Evolutionary conservation across 2,888 invertebrate genomes (phyloP).

Genomic region (Strigamia maritima): DNA sequence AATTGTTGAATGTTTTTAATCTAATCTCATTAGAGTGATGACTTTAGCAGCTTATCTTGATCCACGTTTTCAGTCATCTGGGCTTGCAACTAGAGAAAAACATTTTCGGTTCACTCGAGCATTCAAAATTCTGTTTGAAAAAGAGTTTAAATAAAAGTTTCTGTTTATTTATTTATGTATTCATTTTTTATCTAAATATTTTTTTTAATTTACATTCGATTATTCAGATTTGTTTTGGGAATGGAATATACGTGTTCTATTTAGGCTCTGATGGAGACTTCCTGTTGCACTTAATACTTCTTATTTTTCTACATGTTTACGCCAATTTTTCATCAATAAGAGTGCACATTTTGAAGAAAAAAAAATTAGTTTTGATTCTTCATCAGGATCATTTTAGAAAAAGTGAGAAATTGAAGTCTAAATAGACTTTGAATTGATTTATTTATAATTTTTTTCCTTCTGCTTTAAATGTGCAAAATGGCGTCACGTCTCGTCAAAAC

Average conservation of each 20-base stretch:
- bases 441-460: background rate
- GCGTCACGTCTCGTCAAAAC: background rate
- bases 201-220: background rate
- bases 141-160: background rate
- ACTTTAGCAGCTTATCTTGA: background rate
- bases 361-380: no score
- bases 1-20: constrained; percentile 5
- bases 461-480: background rate
- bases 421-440: background rate
- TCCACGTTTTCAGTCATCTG: background rate
- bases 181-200: background rate
- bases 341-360: no score
- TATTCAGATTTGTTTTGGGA: background rate
- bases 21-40: background rate
- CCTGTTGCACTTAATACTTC: background rate
- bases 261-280: background rate
- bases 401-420: no score
- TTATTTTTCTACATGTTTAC: background rate
- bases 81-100: background rate
- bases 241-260: background rate
- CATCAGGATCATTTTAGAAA: no score
- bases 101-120: no score
- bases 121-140: no score
- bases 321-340: background rate
- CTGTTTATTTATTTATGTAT: background rate